phyloP scores from a whole-genome alignment of 2,113 vertebrate genomes.

The Oceanodroma tethys region DNA sequence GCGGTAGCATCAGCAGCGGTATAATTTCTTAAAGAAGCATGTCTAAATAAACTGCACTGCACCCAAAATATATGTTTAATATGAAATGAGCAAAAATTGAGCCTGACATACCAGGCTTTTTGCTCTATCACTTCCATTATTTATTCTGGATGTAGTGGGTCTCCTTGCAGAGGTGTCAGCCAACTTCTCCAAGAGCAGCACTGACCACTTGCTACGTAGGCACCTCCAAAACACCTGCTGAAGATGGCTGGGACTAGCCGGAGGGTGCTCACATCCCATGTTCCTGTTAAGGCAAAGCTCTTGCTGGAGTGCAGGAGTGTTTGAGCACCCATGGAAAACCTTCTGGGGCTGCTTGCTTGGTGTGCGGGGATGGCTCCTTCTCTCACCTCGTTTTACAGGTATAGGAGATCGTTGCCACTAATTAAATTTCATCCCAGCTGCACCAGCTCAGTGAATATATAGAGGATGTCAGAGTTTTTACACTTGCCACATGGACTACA shows the following conservation, averaged over 20 bases:
- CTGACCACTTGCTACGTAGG: rapidly evolving
- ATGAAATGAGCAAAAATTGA: rapidly evolving
- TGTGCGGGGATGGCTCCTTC: rapidly evolving
- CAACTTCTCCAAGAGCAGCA: not conserved
- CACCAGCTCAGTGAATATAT: not conserved
- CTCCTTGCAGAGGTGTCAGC: not conserved
- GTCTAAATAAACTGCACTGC: not conserved
- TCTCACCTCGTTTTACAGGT: rapidly evolving
- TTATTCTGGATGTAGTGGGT: not conserved
- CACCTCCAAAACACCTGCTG: not conserved
- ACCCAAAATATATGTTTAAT: not conserved
- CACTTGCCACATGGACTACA: rapidly evolving
- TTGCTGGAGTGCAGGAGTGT: not conserved
- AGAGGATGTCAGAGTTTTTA: not conserved
- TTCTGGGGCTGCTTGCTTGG: not conserved
- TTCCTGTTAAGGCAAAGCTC: not conserved
- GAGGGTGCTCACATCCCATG: rapidly evolving
- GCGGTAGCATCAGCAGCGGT: rapidly evolving
- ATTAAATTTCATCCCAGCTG: rapidly evolving
- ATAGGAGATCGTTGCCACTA: not conserved
- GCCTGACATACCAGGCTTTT: not conserved
- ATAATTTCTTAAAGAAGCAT: not conserved
- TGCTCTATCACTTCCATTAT: not conserved
- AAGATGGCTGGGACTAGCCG: not conserved
- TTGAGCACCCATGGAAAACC: not conserved